Evolutionary conservation across 2,113 vertebrate genomes (phyloP).

Genomic region (Bombycilla garrulus): DNA sequence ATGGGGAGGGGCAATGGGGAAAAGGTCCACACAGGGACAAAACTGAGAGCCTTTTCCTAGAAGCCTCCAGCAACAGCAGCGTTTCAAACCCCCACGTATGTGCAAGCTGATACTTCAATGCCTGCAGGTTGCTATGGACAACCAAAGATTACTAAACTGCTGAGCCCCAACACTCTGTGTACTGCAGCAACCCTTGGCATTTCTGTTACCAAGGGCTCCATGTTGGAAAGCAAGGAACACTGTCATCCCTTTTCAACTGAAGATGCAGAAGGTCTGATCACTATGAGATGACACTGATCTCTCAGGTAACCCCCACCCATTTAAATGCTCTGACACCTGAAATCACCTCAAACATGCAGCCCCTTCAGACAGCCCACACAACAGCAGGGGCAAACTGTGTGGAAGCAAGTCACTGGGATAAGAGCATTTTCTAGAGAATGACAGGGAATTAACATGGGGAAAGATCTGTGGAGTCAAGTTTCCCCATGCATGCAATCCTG

Average conservation of each 20-base stretch:
- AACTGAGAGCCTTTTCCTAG: neutral
- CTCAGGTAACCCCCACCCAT: neutral
- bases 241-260: neutral
- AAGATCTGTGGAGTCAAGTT: neutral
- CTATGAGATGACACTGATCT: fast-evolving
- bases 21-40: neutral
- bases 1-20: neutral
- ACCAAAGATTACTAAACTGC: neutral
- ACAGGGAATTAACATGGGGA: neutral
- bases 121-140: conserved; percentile 53
- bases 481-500: neutral
- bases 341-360: neutral
- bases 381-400: fast-evolving
- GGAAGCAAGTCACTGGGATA: neutral
- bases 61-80: neutral
- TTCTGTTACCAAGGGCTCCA: neutral
- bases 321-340: neutral
- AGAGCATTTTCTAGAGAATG: neutral
- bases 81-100: neutral
- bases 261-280: fast-evolving
- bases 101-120: neutral
- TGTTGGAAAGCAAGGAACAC: neutral
- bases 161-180: neutral
- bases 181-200: neutral
- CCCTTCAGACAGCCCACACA: neutral